Evolutionary conservation across 2,797 vertebrate species (phyloP).

Genomic region (Carcharodon carcharias): DNA sequence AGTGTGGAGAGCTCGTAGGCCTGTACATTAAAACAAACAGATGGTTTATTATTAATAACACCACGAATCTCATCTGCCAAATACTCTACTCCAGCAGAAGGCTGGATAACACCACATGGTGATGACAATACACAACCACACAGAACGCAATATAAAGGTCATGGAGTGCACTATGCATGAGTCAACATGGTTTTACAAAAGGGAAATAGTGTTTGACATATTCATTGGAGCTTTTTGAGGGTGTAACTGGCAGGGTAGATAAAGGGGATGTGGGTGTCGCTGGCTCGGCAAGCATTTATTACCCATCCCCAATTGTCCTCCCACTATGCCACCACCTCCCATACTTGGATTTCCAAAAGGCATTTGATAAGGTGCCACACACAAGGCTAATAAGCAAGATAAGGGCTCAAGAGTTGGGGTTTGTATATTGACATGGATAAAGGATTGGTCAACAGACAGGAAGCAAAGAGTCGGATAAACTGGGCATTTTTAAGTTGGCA

Average conservation of each 20-base stretch:
- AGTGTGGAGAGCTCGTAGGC: slow-evolving; percentile 95
- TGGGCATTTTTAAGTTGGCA: not conserved
- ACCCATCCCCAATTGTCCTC: too few species aligned
- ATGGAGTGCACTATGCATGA: not conserved
- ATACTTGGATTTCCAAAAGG: not conserved
- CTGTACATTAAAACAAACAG: slow-evolving; percentile 51
- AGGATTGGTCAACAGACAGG: not conserved
- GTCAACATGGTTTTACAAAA: not conserved
- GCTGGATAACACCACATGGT: not conserved
- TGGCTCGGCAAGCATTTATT: too few species aligned
- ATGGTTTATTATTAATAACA: not conserved
- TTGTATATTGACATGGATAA: not conserved
- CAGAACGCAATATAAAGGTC: not conserved
- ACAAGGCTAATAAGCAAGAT: not conserved
- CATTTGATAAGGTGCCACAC: too few species aligned
- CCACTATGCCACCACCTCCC: too few species aligned
- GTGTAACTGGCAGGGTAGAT: not conserved
- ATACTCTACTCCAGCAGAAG: not conserved
- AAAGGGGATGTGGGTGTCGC: not conserved
- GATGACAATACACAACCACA: not conserved
- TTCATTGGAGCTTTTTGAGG: not conserved
- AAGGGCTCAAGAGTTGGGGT: too few species aligned
- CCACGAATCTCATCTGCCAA: not conserved
- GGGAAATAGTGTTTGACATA: not conserved
- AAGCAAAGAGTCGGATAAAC: not conserved